Evolutionary conservation across 2,888 invertebrate species (phyloP), one percentile per base, ranked within the genome.

Genomic region (Eilema caniola): DNA sequence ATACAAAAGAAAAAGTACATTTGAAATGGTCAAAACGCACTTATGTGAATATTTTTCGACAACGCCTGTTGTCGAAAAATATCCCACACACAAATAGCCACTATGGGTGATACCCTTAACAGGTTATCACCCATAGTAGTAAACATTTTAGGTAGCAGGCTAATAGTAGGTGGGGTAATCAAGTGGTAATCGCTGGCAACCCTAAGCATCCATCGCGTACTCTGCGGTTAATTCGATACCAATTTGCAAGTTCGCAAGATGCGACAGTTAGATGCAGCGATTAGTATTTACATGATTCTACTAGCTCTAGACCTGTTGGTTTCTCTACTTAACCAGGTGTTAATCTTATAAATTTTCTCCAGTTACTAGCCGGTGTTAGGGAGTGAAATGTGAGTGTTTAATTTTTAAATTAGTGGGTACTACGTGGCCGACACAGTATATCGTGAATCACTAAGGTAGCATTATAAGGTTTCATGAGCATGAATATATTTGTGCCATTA

Each of bases 181-280:
- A 28, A n/a, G 2, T 31, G 7, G 28, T 23, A 10, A n/a, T 24
- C 5, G 3, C 37, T 33, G 63, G 14, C 63, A 67, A 14, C 71
- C 71, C 71, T 71, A 60, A 12, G 31, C 24, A 61, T 59, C 73
- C 75, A 81, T 76, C 75, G 67, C 66, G 77, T 75, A 72, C 65
- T 37, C 64, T 56, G 71, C 62, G 80, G 66, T 73, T 81, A 74
- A 85, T 80, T 87, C 80, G 78, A 79, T 84, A 81, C 75, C 83
- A 87, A 88, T 87, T 86, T 86, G 85, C 85, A 76, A 83, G 79
- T 85, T 84, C 82, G 81, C 68, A 53, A 41, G 69, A 82, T 75
- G 78, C 72, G 66, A 71, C 72, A 62, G 76, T 76, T 66, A 62
- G 59, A 71, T 67, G 65, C 67, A 72, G 61, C 67, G 74, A 82